Evolutionary conservation across 2,888 invertebrate species (phyloP).

Genomic region (Ischnura elegans): DNA sequence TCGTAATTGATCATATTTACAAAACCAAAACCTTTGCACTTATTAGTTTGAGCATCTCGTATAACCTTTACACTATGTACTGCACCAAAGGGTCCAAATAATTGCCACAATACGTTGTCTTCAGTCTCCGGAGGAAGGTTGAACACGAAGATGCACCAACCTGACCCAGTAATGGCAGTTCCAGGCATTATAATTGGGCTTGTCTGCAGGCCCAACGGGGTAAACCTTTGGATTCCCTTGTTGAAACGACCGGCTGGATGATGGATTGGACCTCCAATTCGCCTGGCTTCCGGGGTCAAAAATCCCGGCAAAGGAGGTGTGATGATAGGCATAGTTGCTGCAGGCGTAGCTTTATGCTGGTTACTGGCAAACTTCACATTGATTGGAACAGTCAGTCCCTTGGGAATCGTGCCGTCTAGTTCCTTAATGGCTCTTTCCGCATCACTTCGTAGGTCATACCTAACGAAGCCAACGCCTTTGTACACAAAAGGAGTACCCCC

Average conservation of each 20-base stretch:
- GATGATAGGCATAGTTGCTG: slow-evolving; percentile 71
- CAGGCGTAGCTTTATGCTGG: slow-evolving; percentile 78
- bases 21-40: slow-evolving; percentile 82
- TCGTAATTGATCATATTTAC: slow-evolving; percentile 82
- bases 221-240: slow-evolving; percentile 82
- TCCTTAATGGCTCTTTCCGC: slow-evolving; percentile 83
- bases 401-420: slow-evolving; percentile 81
- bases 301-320: slow-evolving; percentile 89
- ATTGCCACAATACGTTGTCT: slow-evolving; percentile 80
- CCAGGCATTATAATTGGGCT: slow-evolving; percentile 72
- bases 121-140: slow-evolving; percentile 82
- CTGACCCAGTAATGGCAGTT: slow-evolving; percentile 64
- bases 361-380: slow-evolving; percentile 84
- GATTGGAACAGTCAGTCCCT: slow-evolving; percentile 81
- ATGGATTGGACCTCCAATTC: slow-evolving; percentile 93
- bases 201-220: slow-evolving; percentile 76
- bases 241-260: slow-evolving; percentile 92
- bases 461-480: slow-evolving; percentile 84
- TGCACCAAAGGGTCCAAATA: slow-evolving; percentile 82
- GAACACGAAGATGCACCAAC: slow-evolving; percentile 78
- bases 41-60: slow-evolving; percentile 79
- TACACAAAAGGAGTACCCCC: slow-evolving; percentile 76
- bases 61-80: slow-evolving; percentile 80
- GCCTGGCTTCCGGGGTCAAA: slow-evolving; percentile 87
- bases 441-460: slow-evolving; percentile 82